Evolutionary conservation across 2,797 vertebrate species (phyloP).

Genomic region (Carapus acus): DNA sequence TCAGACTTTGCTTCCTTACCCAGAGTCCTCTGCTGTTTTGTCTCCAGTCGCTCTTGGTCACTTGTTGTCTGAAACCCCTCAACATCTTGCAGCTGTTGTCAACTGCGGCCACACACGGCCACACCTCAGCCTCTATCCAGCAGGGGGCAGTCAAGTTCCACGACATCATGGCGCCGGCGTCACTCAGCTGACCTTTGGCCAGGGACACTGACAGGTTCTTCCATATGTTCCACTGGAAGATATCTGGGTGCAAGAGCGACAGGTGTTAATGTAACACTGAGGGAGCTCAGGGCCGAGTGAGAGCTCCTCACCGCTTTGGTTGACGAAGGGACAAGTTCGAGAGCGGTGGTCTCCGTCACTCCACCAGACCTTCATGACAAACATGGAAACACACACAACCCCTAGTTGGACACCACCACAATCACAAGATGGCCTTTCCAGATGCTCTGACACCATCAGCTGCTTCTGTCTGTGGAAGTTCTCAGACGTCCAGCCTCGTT

Average conservation of each 20-base stretch:
- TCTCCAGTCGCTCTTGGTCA: constrained; percentile 43
- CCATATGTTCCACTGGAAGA: constrained; percentile 43
- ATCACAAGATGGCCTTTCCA: no score
- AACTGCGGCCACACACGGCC: constrained; percentile 66
- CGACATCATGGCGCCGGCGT: constrained; percentile 32
- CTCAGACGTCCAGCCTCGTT: no score
- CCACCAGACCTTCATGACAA: constrained; percentile 61
- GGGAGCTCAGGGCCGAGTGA: background rate
- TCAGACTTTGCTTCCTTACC: constrained; percentile 50
- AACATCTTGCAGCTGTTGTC: constrained; percentile 45
- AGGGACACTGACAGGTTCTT: constrained; percentile 59
- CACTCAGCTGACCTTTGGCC: constrained; percentile 22
- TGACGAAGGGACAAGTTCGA: constrained; percentile 61
- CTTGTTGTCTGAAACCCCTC: constrained; percentile 32
- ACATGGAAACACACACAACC: constrained; percentile 9
- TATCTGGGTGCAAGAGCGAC: constrained; percentile 36
- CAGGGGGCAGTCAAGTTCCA: constrained; percentile 79
- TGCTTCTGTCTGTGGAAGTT: no score
- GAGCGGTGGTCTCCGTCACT: constrained; percentile 33
- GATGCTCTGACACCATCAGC: no score
- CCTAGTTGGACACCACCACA: background rate
- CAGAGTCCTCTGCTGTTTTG: constrained; percentile 55
- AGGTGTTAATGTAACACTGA: background rate
- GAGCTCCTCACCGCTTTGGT: constrained; percentile 48
- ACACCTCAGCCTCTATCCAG: constrained; percentile 65